Evolutionary conservation across 2,113 vertebrate species (phyloP), one percentile per base, ranked within the genome.

Genomic region (Holacanthus passer): DNA sequence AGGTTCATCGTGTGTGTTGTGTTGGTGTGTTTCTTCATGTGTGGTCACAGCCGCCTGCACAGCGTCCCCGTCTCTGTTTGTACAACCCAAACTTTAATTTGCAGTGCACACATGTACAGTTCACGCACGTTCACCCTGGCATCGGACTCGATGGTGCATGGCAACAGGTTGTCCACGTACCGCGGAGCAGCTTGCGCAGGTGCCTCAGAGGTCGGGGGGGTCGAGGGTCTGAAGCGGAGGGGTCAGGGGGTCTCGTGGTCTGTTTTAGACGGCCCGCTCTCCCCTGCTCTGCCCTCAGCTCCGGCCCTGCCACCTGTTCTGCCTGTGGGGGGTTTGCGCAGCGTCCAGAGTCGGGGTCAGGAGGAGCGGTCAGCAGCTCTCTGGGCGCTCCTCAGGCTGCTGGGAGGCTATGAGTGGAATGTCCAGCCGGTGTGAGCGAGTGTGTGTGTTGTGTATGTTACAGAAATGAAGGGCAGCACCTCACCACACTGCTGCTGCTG

Each of bases 151-250:
- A 24, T 27, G 45, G 43, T 59, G 83, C 65, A 58, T 53, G 32
- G 47, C 66, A 77, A 66, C 85, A 87, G 67, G 85, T 82, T 84
- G 81, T 84, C 70, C 63, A 55, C 64, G 64, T 84, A 31, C 56
- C 29, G 12, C n/a, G 45, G 56, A 83, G 64, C 87, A 75, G 77
- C 77, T 52, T 69, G 80, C 29, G 85, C 90, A 91, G 86, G 90
- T 91, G 88, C 70, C 55, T 85, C 43, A n/a, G 69, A 45, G 75
- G 78, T 84, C 67, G 29, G 43, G 56, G 27, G 56, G 77, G 82
- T 90, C 87, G 73, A 39, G 48, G 73, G 73, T 86, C 85, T 77
- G 78, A 78, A 43, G 32, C 10, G 0, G 16, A 60, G 35, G 58
- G 75, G 72, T 73, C 19, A 83, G 20, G 7, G 70, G 77, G 77